These are phyloP conservation scores for Cephus runcator DNA, from an alignment of 2,888 invertebrate genomes.

Conservation along the genomic window DNA sequence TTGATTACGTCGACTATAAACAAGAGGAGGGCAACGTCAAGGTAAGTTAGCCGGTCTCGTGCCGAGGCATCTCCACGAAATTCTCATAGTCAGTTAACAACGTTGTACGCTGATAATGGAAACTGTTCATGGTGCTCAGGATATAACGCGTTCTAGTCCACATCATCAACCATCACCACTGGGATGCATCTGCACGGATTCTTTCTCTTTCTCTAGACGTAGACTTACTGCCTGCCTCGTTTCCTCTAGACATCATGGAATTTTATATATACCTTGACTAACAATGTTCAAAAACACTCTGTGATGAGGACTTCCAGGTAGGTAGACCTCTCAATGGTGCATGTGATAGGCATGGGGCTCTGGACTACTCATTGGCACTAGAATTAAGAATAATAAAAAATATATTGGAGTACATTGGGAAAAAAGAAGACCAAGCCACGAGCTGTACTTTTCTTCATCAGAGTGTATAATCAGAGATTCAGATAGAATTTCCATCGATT, in stretches of 20 bases:
- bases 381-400: background rate
- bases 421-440: background rate
- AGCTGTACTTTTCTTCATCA: background rate
- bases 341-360: no score
- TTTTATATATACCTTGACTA: background rate
- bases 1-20: conserved; percentile 90
- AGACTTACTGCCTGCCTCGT: background rate
- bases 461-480: background rate
- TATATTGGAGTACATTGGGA: no score
- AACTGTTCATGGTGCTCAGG: background rate
- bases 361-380: background rate
- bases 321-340: background rate
- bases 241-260: background rate
- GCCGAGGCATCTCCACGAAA: background rate
- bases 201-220: background rate
- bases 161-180: background rate
- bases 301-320: background rate
- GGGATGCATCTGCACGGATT: background rate
- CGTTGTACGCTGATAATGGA: background rate
- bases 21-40: conserved; percentile 89
- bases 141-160: background rate
- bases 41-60: conserved; percentile 70
- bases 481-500: background rate
- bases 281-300: background rate
- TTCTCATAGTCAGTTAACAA: background rate